A percentile compares a stretch with the other conserved stretches of the same genome.
Conservation (phyloP, 2,888 invertebrate species). For the Poecilus cupreus region DNA sequence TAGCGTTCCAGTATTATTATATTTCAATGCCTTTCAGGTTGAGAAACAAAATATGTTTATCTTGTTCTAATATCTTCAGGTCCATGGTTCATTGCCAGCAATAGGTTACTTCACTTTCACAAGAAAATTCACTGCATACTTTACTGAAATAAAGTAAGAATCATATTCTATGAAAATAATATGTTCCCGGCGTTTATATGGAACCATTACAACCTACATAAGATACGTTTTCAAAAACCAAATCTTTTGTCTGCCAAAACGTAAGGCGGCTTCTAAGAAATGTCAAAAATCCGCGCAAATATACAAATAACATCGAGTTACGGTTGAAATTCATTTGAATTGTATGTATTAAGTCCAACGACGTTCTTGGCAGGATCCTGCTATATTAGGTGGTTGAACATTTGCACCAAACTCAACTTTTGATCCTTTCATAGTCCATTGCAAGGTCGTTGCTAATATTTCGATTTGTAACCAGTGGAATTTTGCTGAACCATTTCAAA, state of each 20-base stretch:
- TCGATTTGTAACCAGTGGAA: not conserved
- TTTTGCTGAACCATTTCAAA: not conserved
- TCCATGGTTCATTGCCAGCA: too few species aligned
- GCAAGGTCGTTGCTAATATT: not conserved
- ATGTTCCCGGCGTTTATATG: not conserved
- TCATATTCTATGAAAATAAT: too few species aligned
- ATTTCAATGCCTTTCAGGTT: too few species aligned
- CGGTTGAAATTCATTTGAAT: slow-evolving; percentile 15
- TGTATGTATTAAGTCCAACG: not conserved
- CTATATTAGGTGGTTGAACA: not conserved
- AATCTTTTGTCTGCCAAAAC: slow-evolving; percentile 19
- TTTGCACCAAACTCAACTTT: not conserved
- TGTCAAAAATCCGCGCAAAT: slow-evolving; percentile 24
- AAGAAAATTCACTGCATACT: too few species aligned
- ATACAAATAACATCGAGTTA: slow-evolving; percentile 14
- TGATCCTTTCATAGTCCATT: not conserved
- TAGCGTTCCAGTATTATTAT: too few species aligned
- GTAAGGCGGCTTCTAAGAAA: slow-evolving; percentile 4
- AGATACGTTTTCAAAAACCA: not conserved
- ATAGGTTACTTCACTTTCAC: too few species aligned
- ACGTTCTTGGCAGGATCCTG: not conserved
- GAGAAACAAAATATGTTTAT: too few species aligned
- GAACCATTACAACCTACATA: slow-evolving; percentile 25
- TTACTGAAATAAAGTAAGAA: too few species aligned
- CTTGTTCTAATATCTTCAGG: too few species aligned